Evolutionary conservation across 2,797 vertebrate species (phyloP), one percentile per base, ranked within the genome.

Genomic region (Botia almorhae): DNA sequence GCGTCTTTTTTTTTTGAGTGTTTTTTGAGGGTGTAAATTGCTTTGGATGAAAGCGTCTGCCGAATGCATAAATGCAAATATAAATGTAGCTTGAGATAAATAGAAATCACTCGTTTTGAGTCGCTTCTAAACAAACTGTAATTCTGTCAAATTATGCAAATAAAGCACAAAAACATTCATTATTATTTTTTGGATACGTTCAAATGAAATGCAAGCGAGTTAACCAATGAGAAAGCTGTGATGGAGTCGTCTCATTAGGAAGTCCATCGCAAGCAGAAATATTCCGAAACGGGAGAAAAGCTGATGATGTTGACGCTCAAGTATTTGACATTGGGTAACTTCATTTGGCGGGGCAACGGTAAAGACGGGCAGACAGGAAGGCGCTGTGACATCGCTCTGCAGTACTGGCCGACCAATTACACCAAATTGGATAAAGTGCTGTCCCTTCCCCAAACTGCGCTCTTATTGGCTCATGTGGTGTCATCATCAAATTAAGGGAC

Each of bases 401-500:
- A 79, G 74, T 67, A 63, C 78, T 14, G 67, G 60, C 23, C 2
- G 17, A 69, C 61, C 79, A 78, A 81, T 90, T 63, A 63, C 39
- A 46, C 56, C 17, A 39, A 69, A 87, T 85, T 64, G 71, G 78
- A 86, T 84, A 78, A 87, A 85, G 79, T 64, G 46, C 69, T 51
- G 43, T 78, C 46, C 69, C 85, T 71, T 53, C 76, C 58, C 78
- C 71, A 78, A 86, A 81, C 16, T 63, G 69, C 7, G 76, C 65
- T 61, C 48, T 50, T 48, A 56, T 61, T 67, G 55, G 63, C 21
- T 65, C 55, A 48, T 70, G 53, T 68, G 70, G 36, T 56, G 61
- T 69, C 76, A 77, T 55, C 26, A 77, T 86, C 79, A 60, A 82
- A 87, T 89, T 86, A 86, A 60, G 76, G 48, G 81, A 67, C 73